A percentile compares a stretch with the other conserved stretches of the same genome.
phyloP scores from a whole-genome alignment of 2,888 invertebrate species.

The Chloroclysta siterata region DNA sequence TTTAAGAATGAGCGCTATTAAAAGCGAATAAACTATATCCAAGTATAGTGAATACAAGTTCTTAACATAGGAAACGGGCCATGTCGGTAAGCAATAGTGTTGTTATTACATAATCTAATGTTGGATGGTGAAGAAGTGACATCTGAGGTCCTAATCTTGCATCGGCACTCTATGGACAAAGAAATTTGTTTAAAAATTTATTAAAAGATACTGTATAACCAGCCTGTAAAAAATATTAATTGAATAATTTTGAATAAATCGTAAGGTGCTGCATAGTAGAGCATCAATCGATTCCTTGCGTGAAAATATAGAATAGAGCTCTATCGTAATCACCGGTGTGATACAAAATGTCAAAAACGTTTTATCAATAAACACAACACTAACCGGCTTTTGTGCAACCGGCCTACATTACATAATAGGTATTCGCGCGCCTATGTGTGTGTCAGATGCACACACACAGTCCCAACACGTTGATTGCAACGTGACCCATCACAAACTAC shows the following conservation, averaged over 20 bases:
- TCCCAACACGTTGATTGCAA: constrained; percentile 74
- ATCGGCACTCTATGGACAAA: constrained; percentile 74
- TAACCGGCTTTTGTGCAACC: constrained; percentile 29
- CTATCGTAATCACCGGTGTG: constrained; percentile 21
- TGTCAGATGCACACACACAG: constrained; percentile 60
- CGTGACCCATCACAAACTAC: constrained; percentile 69
- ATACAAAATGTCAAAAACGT: constrained; percentile 35
- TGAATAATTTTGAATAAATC: background rate
- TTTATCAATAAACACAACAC: constrained; percentile 43
- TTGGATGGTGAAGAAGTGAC: constrained; percentile 63
- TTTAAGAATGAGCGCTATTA: background rate
- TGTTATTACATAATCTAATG: constrained; percentile 68
- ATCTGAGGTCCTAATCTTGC: constrained; percentile 63
- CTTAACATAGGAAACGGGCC: constrained; percentile 27
- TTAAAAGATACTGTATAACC: background rate
- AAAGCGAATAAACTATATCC: background rate
- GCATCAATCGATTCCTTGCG: constrained; percentile 7
- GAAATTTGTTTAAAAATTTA: constrained; percentile 42
- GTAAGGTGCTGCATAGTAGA: background rate
- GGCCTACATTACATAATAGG: constrained; percentile 30
- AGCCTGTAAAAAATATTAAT: constrained; percentile 1
- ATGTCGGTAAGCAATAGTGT: constrained; percentile 41
- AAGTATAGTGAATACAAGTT: constrained; percentile 7
- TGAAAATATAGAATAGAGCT: constrained; percentile 4
- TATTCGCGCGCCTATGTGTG: constrained; percentile 44